Base-by-base conservation (phyloP, 2,797 vertebrate genomes). In the Ptychobarbus kaznakovi region DNA sequence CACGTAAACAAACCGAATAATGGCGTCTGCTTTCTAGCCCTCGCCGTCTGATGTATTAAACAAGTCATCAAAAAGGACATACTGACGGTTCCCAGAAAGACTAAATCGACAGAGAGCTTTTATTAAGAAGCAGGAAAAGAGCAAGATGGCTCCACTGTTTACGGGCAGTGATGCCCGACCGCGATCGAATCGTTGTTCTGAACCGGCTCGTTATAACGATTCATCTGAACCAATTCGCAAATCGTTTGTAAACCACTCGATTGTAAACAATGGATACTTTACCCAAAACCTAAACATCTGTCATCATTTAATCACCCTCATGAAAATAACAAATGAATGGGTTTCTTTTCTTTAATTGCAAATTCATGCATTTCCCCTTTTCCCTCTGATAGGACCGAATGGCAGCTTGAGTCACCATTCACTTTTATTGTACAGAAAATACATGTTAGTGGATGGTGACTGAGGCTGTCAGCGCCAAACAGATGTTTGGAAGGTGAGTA, bases 111-210 rank as follows among this genome's bases (percentile, higher is more conserved):
- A 5, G 38, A 78, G 12, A 61, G 12, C 8, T 4, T 83, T 44
- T 58, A 58, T 15, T 15, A 65, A 56, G 44, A 44, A 25, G 20
- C 25, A 69, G 83, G 25, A 84, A 84, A 84, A n/a, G 49, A 68
- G 65, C 84, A 89, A 90, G 84, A 90, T 90, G 90, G 89, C 89
- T 83, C 58, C 89, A 63, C 63, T 58, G 86, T 72, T 76, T 72
- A 68, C 13, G 42, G n/a, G 63, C 11, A 84, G 12, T 22, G 83
- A 78, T 56, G 20, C 38, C 49, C 22, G 83, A 70, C 51, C 44
- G 56, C 35, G 61, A 78, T 44, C 1, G 46, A 78, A 44, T 69
- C 74, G 11, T 44, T 78, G 22, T 77, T n/a, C 28, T 56, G 44
- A 75, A 40, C 22, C 28, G 38, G 3, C 63, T 84, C 38, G 18